phyloP scores from a whole-genome alignment of 30 jellyfish, hydroid and myxozoan species.

The Catostylus mosaicus region DNA sequence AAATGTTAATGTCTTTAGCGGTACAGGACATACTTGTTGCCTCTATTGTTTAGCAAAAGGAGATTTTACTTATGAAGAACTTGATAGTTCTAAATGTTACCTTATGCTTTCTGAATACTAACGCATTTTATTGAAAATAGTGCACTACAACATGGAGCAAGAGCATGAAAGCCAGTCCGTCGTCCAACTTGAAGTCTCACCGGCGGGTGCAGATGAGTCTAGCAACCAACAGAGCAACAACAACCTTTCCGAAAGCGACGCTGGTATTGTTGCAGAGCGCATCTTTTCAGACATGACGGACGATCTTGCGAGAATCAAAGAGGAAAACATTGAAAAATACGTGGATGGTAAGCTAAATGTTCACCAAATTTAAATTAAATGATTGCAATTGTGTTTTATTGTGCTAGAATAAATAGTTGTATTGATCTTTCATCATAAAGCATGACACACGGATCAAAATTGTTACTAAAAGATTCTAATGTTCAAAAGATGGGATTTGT shows the following conservation, averaged over 20 bases:
- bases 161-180: slow-evolving; percentile 48
- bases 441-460: no score
- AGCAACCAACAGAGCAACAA: neutral
- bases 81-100: neutral
- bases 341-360: no score
- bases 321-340: neutral
- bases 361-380: no score
- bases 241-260: slow-evolving; percentile 14
- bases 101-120: neutral
- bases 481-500: no score
- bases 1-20: no score
- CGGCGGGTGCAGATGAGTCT: slow-evolving; percentile 11
- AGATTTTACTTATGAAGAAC: no score
- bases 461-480: no score
- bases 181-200: slow-evolving; percentile 12
- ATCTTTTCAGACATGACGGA: neutral
- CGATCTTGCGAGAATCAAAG: neutral
- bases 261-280: neutral
- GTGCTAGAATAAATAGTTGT: no score
- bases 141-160: slow-evolving; percentile 13
- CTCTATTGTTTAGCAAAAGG: no score
- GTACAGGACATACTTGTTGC: no score
- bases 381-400: no score
- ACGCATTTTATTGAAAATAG: neutral
- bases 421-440: no score